A percentile compares a stretch with the other conserved stretches of the same genome.
Evolutionary conservation across 1,140 invertebrate species (phyloP).

Genomic region (Helicoverpa zea): DNA sequence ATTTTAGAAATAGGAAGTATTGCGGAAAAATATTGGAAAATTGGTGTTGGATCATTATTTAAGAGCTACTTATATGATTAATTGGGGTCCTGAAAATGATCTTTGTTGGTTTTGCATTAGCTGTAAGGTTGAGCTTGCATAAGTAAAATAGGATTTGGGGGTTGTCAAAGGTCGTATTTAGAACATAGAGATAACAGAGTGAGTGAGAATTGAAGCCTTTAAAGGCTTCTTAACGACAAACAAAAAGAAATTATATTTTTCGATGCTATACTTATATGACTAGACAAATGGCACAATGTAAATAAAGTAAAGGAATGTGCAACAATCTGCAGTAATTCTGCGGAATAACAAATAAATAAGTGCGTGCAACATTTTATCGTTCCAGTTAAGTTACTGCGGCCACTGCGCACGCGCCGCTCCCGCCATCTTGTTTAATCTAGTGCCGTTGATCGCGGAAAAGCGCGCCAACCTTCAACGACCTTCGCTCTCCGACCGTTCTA

Average conservation of each 20-base stretch:
- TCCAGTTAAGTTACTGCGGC: slow-evolving; percentile 67
- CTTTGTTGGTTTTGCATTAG: too few species aligned
- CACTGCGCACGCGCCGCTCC: slow-evolving; percentile 81
- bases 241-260: too few species aligned
- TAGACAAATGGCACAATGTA: neutral
- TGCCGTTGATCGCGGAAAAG: slow-evolving; percentile 86
- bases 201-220: too few species aligned
- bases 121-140: too few species aligned
- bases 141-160: too few species aligned
- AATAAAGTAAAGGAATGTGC: slow-evolving; percentile 1
- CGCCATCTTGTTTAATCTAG: slow-evolving; percentile 85
- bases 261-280: too few species aligned
- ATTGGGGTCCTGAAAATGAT: too few species aligned
- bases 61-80: too few species aligned
- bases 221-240: too few species aligned
- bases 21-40: neutral
- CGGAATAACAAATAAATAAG: slow-evolving; percentile 22
- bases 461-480: slow-evolving; percentile 86
- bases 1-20: neutral
- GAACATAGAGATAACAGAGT: too few species aligned
- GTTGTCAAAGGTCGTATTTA: too few species aligned
- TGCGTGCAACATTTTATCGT: slow-evolving; percentile 67
- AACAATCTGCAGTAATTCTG: neutral
- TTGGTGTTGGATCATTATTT: too few species aligned
- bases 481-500: slow-evolving; percentile 82